Base-by-base conservation (phyloP, 2,113 vertebrate genomes). In the Engraulis encrasicolus region DNA sequence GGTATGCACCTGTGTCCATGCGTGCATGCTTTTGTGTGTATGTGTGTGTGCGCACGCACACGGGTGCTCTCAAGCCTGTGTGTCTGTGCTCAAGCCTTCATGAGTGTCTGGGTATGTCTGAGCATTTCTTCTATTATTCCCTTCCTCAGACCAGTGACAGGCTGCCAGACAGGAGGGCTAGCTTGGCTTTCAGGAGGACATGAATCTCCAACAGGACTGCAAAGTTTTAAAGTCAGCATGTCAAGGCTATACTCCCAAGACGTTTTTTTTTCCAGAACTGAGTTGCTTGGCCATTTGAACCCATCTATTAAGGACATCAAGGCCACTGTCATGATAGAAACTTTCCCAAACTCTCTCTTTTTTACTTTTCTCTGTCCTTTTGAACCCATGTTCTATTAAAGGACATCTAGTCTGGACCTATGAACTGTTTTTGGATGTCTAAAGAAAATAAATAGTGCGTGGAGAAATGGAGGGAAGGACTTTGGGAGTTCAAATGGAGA, bases 11-110 rank as follows among this genome's bases (percentile, higher is more conserved):
- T 37, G 31, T 78, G 71, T 49, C 45, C 80, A 66, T 91, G 78
- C 61, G 20, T 84, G 80, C 48, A 23, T 84, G 79, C 74, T n/a
- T n/a, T 78, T 37, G 31, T 78, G 71, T 49, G 50, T 81, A 66
- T 91, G 78, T 61, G 20, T 84, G 80, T 50, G 34, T 84, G 79
- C 74, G 79, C 83, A 80, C 77, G 58, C 84, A 88, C 83, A 82
- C 81, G 61, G 37, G 34, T 74, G 19, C 81, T 48, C 50, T 20
- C 89, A 61, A 82, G 23, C 87, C 1, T 88, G 83, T 82, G 66
- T 45, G 40, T 9, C 40, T 45, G 40, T 45, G 40, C 40, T 45
- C 40, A 45, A 45, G 40, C 40, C n/a, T 71, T 14, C 14, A 27
- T 31, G 0, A 1, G 7, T 12, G 61, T 12, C 12, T 27, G 20